A percentile compares a stretch with the other conserved stretches of the same genome.
phyloP scores from a whole-genome alignment of 1,140 invertebrate genomes.

The Rhyacophila brunnea region DNA sequence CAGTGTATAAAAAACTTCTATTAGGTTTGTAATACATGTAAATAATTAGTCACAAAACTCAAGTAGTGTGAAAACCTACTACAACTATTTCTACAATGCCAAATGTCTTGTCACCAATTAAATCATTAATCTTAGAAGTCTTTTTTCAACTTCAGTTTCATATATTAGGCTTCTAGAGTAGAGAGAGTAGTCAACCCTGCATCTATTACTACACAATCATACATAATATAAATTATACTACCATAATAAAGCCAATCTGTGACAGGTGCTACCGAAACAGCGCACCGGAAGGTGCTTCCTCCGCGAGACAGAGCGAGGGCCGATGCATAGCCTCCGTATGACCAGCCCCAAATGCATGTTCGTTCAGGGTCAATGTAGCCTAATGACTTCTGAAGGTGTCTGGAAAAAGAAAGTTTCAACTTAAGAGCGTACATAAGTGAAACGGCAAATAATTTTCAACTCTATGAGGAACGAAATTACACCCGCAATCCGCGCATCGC shows the following conservation, averaged over 20 bases:
- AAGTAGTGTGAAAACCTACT: no score
- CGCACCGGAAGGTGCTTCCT: slow-evolving; percentile 81
- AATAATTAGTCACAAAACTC: no score
- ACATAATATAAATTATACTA: slow-evolving; percentile 42
- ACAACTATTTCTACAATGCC: no score
- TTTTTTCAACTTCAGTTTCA: no score
- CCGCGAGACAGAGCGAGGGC: slow-evolving; percentile 79
- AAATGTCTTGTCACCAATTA: slow-evolving; percentile 2
- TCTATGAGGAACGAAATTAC: no score
- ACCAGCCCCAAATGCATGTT: slow-evolving; percentile 89
- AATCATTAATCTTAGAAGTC: not conserved
- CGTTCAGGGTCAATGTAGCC: slow-evolving; percentile 70
- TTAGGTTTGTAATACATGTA: not conserved
- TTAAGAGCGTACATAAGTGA: no score
- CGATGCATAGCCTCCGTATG: slow-evolving; percentile 88
- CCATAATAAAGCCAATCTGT: slow-evolving; percentile 86
- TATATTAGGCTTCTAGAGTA: not conserved
- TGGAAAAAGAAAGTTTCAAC: slow-evolving; percentile 36
- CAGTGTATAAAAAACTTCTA: not conserved
- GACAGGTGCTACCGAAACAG: slow-evolving; percentile 89
- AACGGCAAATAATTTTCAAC: no score
- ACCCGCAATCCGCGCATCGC: no score
- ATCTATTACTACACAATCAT: slow-evolving; percentile 7
- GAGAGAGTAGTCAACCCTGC: not conserved
- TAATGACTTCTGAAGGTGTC: slow-evolving; percentile 61